Percentiles rank a stretch among this genome's conserved stretches.
Conservation (phyloP, 1,140 invertebrate species). For the Sipha flava region DNA sequence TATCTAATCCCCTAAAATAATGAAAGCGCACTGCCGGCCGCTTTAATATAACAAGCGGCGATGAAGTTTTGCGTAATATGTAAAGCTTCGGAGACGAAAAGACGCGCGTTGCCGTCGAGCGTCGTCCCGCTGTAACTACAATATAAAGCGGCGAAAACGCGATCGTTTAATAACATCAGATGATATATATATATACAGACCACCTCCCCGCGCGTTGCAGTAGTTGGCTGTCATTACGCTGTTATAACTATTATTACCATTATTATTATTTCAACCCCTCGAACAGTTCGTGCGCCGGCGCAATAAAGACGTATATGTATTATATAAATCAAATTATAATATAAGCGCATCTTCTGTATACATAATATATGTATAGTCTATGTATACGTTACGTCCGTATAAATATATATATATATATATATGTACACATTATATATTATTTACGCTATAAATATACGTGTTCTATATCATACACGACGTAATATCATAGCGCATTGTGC, state of each 20-base stretch:
- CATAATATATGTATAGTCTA: too few species aligned
- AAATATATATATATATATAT: too few species aligned
- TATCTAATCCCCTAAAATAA: slow-evolving; percentile 1
- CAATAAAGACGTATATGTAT: not conserved
- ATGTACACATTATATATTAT: too few species aligned
- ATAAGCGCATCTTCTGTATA: not conserved
- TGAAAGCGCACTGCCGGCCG: not conserved
- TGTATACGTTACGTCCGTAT: not conserved
- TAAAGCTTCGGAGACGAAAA: slow-evolving; percentile 22
- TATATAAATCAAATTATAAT: slow-evolving; percentile 30
- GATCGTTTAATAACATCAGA: slow-evolving; percentile 21
- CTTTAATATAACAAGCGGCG: not conserved
- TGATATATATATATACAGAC: not conserved
- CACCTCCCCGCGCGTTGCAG: not conserved
- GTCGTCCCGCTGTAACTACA: too few species aligned
- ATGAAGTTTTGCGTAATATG: not conserved
- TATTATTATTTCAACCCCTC: slow-evolving; percentile 20
- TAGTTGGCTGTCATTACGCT: slow-evolving; percentile 2
- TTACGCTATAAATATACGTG: too few species aligned
- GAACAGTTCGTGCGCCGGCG: not conserved
- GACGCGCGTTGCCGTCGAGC: not conserved
- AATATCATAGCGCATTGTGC: not conserved
- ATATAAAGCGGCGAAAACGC: slow-evolving; percentile 1
- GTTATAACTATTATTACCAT: too few species aligned
- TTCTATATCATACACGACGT: too few species aligned